phyloP scores from a whole-genome alignment of 2,797 vertebrate species.

The Distichodus sexfasciatus region DNA sequence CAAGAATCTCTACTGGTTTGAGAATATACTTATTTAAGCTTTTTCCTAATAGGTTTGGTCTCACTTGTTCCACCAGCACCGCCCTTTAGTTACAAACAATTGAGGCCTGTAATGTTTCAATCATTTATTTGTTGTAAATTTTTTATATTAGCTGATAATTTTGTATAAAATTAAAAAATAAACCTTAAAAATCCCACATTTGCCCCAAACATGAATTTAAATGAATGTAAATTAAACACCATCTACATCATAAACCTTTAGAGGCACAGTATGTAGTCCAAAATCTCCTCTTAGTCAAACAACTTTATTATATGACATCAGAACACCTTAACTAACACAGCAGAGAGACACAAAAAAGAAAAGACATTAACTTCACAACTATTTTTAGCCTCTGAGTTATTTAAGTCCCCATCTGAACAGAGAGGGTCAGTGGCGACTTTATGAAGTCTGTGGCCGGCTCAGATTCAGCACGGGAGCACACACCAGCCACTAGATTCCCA shows the following conservation, averaged over 20 bases:
- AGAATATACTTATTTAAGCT: no score
- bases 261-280: background rate
- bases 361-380: background rate
- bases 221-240: background rate
- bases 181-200: no score
- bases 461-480: constrained; percentile 26
- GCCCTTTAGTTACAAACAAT: no score
- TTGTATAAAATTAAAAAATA: no score
- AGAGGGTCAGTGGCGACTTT: background rate
- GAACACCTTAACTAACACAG: background rate
- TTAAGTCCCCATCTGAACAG: background rate
- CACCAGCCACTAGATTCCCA: constrained; percentile 13
- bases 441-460: constrained; percentile 18
- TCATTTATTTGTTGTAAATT: no score
- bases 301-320: background rate
- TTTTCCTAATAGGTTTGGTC: no score
- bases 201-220: background rate
- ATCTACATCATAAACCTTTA: no score
- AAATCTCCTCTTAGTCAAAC: background rate
- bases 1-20: no score
- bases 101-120: no score
- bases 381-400: background rate
- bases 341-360: background rate
- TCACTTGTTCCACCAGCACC: no score
- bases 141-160: no score